phyloP scores from a whole-genome alignment of 92 coral and sea anemone species.

The Phenganax marumi region DNA sequence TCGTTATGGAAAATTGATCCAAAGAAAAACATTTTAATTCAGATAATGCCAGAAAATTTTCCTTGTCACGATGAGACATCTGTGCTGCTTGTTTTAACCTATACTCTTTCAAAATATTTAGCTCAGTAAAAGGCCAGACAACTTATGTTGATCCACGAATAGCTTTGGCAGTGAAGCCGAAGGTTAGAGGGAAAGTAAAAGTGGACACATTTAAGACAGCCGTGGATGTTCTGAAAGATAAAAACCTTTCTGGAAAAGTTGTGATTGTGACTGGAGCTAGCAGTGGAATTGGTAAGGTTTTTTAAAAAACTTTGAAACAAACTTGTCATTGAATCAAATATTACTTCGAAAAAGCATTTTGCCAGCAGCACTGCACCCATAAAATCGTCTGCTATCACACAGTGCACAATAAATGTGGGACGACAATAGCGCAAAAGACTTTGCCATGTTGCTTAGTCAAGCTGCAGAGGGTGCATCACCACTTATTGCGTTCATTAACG shows the following conservation, averaged over 20 bases:
- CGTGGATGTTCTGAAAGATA: constrained; percentile 72
- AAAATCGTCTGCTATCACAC: no score
- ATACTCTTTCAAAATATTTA: not conserved
- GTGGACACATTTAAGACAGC: constrained; percentile 74
- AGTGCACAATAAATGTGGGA: no score
- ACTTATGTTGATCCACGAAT: constrained; percentile 71
- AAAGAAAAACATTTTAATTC: not conserved
- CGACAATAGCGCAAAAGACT: no score
- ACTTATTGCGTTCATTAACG: no score
- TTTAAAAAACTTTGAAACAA: not conserved
- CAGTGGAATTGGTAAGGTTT: constrained; percentile 78
- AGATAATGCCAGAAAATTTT: not conserved
- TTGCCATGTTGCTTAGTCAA: no score
- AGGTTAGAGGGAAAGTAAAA: constrained; percentile 22
- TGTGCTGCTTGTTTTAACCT: not conserved
- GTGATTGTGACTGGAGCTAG: constrained; percentile 80
- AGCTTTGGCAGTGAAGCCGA: constrained; percentile 42
- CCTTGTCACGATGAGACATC: not conserved
- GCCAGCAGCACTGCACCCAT: not conserved
- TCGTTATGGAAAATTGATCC: not conserved
- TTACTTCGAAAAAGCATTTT: not conserved
- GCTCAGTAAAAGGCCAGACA: constrained; percentile 60
- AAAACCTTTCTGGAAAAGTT: constrained; percentile 70
- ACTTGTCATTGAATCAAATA: no score
- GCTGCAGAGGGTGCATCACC: no score